Conservation (phyloP, 2,797 vertebrate genomes). For the Enteromius argenteus region DNA sequence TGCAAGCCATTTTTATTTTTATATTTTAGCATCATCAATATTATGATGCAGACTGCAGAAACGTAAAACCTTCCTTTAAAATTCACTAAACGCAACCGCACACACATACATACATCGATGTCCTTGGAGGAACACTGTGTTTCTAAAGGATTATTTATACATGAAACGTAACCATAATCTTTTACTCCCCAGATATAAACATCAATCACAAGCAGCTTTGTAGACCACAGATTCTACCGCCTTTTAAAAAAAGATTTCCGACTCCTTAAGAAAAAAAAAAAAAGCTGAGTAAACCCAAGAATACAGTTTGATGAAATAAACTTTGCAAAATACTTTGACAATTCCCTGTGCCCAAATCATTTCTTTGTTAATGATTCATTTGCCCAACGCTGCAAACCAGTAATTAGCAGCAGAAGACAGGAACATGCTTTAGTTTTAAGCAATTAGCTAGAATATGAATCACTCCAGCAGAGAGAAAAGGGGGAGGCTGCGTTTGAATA, state of each 20-base stretch:
- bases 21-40: slow-evolving; percentile 16
- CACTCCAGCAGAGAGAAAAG: slow-evolving; percentile 50
- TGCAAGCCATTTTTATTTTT: neutral
- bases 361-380: slow-evolving; percentile 19
- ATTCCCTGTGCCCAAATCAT: slow-evolving; percentile 6
- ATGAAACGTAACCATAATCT: slow-evolving; percentile 26
- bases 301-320: slow-evolving; percentile 2
- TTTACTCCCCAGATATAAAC: slow-evolving; percentile 8
- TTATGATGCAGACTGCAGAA: neutral
- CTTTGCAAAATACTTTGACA: slow-evolving; percentile 19
- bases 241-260: neutral
- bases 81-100: neutral
- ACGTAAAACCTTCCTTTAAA: slow-evolving; percentile 9
- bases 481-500: slow-evolving; percentile 23
- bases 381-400: slow-evolving; percentile 45
- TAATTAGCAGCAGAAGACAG: slow-evolving; percentile 57
- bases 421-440: slow-evolving; percentile 70
- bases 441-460: slow-evolving; percentile 85
- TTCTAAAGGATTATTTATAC: slow-evolving; percentile 24
- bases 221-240: neutral
- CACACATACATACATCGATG: neutral
- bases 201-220: slow-evolving; percentile 24
- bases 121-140: neutral
- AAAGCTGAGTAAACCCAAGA: neutral
- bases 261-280: neutral